Conservation (phyloP, 1,140 invertebrate genomes). For the Venturia canescens region DNA sequence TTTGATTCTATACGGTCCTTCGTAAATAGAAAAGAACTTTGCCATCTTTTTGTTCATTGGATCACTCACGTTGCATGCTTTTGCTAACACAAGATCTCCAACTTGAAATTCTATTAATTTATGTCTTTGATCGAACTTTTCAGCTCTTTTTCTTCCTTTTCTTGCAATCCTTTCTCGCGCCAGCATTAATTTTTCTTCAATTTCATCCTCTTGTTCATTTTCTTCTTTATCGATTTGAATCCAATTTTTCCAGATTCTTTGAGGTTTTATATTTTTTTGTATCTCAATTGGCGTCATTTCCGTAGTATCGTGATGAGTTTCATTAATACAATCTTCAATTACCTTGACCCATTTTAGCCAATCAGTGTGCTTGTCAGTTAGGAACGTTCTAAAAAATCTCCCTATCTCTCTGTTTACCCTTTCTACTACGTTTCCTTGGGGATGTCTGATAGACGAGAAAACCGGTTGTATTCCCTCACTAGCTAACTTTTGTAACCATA, state of each 20-base stretch:
- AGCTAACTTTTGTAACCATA: neutral
- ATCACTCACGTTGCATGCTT: neutral
- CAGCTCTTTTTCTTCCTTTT: neutral
- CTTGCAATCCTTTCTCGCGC: neutral
- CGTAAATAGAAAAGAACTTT: no score
- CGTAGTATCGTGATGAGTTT: neutral
- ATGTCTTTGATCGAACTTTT: neutral
- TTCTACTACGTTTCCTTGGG: neutral
- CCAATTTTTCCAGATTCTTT: neutral
- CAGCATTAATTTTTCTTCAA: neutral
- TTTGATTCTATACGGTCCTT: no score
- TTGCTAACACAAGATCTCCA: neutral
- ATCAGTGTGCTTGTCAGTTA: neutral
- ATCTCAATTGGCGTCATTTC: neutral
- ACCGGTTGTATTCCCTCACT: neutral
- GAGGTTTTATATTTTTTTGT: neutral
- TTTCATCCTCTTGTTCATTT: neutral
- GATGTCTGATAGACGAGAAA: neutral
- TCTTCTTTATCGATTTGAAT: neutral
- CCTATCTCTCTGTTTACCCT: neutral
- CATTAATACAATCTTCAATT: neutral
- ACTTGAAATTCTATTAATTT: neutral
- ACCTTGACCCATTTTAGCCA: neutral
- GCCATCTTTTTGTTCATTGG: neutral
- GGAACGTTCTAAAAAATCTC: no score